These are phyloP conservation scores for Ahaetulla prasina DNA, from an alignment of 2,113 vertebrate genomes.

Conservation along the genomic window DNA sequence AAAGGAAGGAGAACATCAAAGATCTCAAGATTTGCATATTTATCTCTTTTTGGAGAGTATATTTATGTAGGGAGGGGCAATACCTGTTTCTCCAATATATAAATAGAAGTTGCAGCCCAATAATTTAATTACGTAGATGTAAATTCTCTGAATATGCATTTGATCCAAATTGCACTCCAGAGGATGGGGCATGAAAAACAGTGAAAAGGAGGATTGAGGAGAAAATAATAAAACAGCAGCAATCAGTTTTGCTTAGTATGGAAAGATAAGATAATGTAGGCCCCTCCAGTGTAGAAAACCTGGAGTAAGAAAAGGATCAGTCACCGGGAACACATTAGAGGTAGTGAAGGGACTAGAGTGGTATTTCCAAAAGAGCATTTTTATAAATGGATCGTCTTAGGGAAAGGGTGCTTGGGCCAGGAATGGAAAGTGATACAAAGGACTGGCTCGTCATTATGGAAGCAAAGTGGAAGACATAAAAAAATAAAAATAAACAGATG, in stretches of 20 bases:
- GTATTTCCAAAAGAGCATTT: not conserved
- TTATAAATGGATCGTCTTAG: not conserved
- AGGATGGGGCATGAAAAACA: not conserved
- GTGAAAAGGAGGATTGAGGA: not conserved
- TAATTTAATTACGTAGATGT: not conserved
- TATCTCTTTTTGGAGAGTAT: not conserved
- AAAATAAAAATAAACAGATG: not conserved
- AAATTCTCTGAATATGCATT: not conserved
- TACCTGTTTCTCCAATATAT: not conserved
- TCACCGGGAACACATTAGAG: not conserved
- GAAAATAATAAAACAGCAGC: not conserved
- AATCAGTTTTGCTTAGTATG: not conserved
- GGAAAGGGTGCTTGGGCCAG: not conserved
- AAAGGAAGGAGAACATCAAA: not conserved
- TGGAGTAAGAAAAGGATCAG: not conserved
- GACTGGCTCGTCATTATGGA: not conserved
- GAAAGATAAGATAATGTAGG: not conserved
- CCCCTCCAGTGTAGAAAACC: not conserved
- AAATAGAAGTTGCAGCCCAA: not conserved
- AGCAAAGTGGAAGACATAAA: constrained; percentile 25
- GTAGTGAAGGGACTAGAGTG: not conserved
- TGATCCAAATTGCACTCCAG: not conserved
- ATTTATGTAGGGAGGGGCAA: not conserved
- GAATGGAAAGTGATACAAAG: constrained; percentile 16
- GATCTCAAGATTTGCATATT: not conserved